Base-by-base conservation (phyloP, 1,140 invertebrate species). In the Pseudomyrmex dendroicus region DNA sequence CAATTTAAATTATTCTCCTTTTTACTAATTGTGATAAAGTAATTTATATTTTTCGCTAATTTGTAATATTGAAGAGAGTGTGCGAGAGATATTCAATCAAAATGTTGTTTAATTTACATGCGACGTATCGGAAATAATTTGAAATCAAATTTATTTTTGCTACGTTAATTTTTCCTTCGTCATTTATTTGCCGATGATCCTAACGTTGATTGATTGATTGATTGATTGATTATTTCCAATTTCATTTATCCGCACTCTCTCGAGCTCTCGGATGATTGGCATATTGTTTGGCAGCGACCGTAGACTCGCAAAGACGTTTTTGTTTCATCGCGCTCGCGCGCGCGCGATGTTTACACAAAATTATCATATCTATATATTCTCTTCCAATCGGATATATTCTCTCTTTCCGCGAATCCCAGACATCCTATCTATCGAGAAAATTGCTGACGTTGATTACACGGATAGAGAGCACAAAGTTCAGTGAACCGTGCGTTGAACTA, bases 401-500 rank as follows among this genome's bases (percentile, higher is more conserved):
- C 80, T 64, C 50, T 46, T 35, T 35, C 35, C 5, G 35, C 35
- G 35, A 35, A 35, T 35, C 35, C 35, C 4, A 35, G 10, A 22
- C 2, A 9, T 57, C n/a, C 25, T 46, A 9, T 13, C 54, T 46
- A 56, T 17, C 63, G 63, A 35, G 54, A 50, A 80, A 72, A 80
- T 80, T 72, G 54, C 22, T 54, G 20, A 78, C 76, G 76, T 80
- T 80, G 76, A 80, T 80, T 80, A 61, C 66, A 59, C 12, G 66
- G 17, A 80, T 80, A 80, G 66, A 80, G 66, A 80, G 76, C 22
- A 72, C 64, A 80, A 80, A 80, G 76, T 56, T 72, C 66, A 80
- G 54, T 72, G 78, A 20, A 74, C 70, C 78, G 48, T 82, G 78
- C 78, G 59, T 82, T n/a, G 78, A 64, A 82, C 25, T 73, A 82